Evolutionary conservation across 2,888 invertebrate genomes (phyloP).

Genomic region (Euplexia lucipara): DNA sequence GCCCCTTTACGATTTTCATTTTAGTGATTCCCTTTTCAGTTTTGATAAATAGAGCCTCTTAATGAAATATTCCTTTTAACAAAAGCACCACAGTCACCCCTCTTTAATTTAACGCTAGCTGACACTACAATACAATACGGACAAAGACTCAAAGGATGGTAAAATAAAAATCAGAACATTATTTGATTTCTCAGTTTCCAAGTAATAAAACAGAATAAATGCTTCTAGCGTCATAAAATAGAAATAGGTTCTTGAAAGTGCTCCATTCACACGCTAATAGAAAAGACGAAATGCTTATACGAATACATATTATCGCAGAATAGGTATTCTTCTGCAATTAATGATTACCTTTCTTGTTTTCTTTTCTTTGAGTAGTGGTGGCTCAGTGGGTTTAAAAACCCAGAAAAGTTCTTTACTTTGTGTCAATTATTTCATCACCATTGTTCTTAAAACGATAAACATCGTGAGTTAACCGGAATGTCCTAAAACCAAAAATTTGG

Average conservation of each 20-base stretch:
- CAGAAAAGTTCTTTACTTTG: too few species aligned
- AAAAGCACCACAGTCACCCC: slow-evolving; percentile 5
- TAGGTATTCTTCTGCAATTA: too few species aligned
- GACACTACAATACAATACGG: slow-evolving; percentile 5
- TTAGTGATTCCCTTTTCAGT: neutral
- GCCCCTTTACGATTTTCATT: neutral
- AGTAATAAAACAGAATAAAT: neutral
- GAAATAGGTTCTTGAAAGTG: slow-evolving; percentile 5
- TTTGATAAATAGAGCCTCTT: slow-evolving; percentile 11
- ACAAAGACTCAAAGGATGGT: slow-evolving; percentile 12
- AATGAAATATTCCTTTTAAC: slow-evolving; percentile 25
- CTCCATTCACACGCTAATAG: neutral
- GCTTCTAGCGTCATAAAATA: neutral
- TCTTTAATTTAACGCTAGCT: slow-evolving; percentile 16
- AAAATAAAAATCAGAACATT: slow-evolving; percentile 15
- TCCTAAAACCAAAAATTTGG: too few species aligned
- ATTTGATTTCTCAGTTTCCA: slow-evolving; percentile 11
- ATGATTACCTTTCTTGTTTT: too few species aligned
- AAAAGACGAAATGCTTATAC: neutral
- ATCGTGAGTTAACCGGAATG: too few species aligned
- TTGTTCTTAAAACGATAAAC: too few species aligned
- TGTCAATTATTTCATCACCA: too few species aligned
- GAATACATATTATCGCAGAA: slow-evolving; percentile 17
- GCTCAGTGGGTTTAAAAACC: too few species aligned
- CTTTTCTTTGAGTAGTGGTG: too few species aligned